phyloP scores from a whole-genome alignment of 1,140 invertebrate genomes.

The Conopomorpha cramerella region DNA sequence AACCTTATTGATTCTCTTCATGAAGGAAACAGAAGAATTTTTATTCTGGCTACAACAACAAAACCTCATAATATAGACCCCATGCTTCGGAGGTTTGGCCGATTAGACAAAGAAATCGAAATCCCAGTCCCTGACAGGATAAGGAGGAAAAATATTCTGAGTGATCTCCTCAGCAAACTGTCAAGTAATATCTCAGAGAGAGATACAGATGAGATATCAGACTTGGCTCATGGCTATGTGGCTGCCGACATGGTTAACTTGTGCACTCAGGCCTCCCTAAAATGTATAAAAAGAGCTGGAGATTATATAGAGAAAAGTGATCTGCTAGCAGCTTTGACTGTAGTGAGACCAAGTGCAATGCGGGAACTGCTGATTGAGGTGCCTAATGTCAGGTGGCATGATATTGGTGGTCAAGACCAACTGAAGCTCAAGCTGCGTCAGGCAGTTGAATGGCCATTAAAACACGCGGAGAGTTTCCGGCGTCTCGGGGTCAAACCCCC shows the following conservation, averaged over 20 bases:
- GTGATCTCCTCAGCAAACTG: constrained; percentile 62
- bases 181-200: constrained; percentile 61
- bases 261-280: constrained; percentile 71
- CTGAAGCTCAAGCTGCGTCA: constrained; percentile 88
- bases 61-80: constrained; percentile 74
- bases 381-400: constrained; percentile 85
- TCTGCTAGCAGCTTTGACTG: constrained; percentile 67
- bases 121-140: constrained; percentile 75
- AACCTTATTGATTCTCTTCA: constrained; percentile 72
- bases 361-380: constrained; percentile 84
- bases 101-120: constrained; percentile 86
- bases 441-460: constrained; percentile 91
- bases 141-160: constrained; percentile 70
- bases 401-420: constrained; percentile 90
- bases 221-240: constrained; percentile 84
- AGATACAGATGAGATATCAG: constrained; percentile 68
- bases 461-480: constrained; percentile 86
- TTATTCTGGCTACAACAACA: constrained; percentile 75
- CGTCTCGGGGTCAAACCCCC: constrained; percentile 91
- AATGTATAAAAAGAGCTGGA: constrained; percentile 46
- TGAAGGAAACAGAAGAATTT: constrained; percentile 57
- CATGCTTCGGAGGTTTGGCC: constrained; percentile 74
- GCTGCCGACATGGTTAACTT: constrained; percentile 82
- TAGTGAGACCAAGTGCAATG: constrained; percentile 87
- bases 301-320: constrained; percentile 49